Evolutionary conservation across 2,113 vertebrate genomes (phyloP), one percentile per base, ranked within the genome.

Genomic region (Brachypteracias leptosomus): DNA sequence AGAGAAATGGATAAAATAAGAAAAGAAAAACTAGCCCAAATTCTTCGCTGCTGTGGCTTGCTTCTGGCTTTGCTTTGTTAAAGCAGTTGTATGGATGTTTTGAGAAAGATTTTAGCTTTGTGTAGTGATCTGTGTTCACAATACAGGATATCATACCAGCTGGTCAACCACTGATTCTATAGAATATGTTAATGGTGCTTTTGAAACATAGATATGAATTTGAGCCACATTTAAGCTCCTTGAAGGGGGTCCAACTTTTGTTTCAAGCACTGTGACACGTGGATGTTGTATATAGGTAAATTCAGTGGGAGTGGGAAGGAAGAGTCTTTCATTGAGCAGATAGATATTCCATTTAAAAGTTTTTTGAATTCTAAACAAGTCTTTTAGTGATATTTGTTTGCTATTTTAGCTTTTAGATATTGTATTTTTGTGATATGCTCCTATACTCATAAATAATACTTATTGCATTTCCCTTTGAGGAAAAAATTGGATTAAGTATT

Each of bases 381-480:
- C 33, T 93, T 75, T 70, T 78, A 62, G 5, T n/a, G 22, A n/a
- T 58, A 67, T 85, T 97, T 88, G 28, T 93, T 90, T 95, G 42
- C 63, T 90, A 1, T 57, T 63, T 65, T 74, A 92, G 38, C 28
- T 74, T 85, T 89, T 77, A 79, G 87, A 49, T 81, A 25, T 12
- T 88, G 18, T 14, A 19, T 88, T 83, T 96, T 96, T 89, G 29
- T 85, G 85, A 33, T 83, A 57, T 52, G 61, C 31, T 81, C 12
- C 89, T 83, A 28, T 28, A 70, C 44, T 52, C 21, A 9, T 93
- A 95, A 94, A 89, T 78, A 88, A 47, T 17, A 44, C 22, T 70
- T 73, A 17, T 42, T 94, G 55, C 73, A 24, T 86, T 81, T 96
- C 68, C 42, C 46, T 83, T 73, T 77, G 46, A 85, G 35, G 35